Evolutionary conservation across 1,140 invertebrate genomes (phyloP).

Genomic region (Xylocopa sonorina): DNA sequence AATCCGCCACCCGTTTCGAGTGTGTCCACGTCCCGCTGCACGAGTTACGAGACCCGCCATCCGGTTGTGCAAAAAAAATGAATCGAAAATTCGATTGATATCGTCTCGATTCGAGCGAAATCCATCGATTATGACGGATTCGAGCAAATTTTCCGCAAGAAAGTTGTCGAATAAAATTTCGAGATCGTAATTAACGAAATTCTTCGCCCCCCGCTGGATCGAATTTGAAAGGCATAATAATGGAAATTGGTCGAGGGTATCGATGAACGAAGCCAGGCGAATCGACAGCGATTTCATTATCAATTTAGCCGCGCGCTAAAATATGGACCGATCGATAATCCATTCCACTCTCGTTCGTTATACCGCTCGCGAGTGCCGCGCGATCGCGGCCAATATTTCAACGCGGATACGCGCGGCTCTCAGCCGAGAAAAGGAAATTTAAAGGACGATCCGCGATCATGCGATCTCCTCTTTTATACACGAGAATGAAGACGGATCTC

Average conservation of each 20-base stretch:
- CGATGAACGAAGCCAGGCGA: neutral
- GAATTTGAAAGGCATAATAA: neutral
- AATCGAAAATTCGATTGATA: too few relatives aligned
- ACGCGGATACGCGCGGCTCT: too few relatives aligned
- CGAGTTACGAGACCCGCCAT: too few relatives aligned
- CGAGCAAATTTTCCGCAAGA: too few relatives aligned
- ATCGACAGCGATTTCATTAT: conserved; percentile 29
- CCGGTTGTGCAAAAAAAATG: too few relatives aligned
- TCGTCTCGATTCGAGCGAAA: too few relatives aligned
- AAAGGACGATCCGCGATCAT: neutral
- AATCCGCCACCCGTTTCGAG: too few relatives aligned
- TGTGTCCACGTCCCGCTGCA: too few relatives aligned
- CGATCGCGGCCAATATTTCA: conserved; percentile 20
- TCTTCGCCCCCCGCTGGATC: neutral
- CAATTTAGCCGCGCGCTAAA: conserved; percentile 17
- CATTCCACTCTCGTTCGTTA: conserved; percentile 26
- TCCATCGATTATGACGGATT: too few relatives aligned
- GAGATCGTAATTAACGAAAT: neutral
- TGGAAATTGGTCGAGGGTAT: neutral
- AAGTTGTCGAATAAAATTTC: neutral
- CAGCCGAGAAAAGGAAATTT: neutral
- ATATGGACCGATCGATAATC: conserved; percentile 32
- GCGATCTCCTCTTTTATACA: neutral
- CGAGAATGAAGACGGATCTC: neutral
- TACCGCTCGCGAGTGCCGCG: conserved; percentile 1